Percentiles rank a stretch among this genome's conserved stretches.
These are phyloP conservation scores for Lutraria lutraria DNA, from an alignment of 2,888 invertebrate species.

Conservation along the genomic window DNA sequence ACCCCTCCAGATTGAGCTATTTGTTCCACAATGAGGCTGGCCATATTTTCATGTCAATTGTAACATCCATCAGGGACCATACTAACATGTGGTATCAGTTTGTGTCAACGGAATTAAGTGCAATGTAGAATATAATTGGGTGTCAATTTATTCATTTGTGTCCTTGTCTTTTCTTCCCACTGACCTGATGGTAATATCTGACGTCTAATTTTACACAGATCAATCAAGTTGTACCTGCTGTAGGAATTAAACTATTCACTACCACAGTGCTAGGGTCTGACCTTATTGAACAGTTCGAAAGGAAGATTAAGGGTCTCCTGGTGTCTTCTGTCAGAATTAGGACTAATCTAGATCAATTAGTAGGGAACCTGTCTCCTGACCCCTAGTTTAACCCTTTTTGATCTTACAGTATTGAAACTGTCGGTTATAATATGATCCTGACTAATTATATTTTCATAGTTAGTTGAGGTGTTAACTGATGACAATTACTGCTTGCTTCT, in stretches of 20 bases:
- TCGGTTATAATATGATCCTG: slow-evolving; percentile 31
- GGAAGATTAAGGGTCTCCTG: slow-evolving; percentile 45
- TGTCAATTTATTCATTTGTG: neutral
- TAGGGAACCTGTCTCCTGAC: slow-evolving; percentile 42
- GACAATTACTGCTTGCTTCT: slow-evolving; percentile 4
- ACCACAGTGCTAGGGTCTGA: neutral
- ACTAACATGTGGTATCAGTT: too few species aligned
- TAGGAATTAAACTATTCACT: slow-evolving; percentile 16
- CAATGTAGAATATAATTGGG: neutral
- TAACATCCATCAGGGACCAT: too few species aligned
- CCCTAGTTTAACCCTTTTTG: slow-evolving; percentile 44
- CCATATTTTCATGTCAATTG: too few species aligned
- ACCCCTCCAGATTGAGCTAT: too few species aligned
- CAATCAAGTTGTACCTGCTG: slow-evolving; percentile 23
- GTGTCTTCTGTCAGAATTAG: slow-evolving; percentile 47
- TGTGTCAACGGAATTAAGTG: too few species aligned
- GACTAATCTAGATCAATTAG: slow-evolving; percentile 57
- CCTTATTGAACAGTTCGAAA: slow-evolving; percentile 15
- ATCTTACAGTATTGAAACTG: slow-evolving; percentile 41
- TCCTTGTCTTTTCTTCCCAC: neutral
- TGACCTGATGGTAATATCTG: neutral
- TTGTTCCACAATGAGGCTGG: too few species aligned
- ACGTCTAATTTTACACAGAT: slow-evolving; percentile 23
- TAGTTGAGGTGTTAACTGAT: slow-evolving; percentile 25
- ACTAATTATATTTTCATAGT: slow-evolving; percentile 37